Base-by-base conservation (phyloP, 2,797 vertebrate species). In the Melanotaenia trifasciata region DNA sequence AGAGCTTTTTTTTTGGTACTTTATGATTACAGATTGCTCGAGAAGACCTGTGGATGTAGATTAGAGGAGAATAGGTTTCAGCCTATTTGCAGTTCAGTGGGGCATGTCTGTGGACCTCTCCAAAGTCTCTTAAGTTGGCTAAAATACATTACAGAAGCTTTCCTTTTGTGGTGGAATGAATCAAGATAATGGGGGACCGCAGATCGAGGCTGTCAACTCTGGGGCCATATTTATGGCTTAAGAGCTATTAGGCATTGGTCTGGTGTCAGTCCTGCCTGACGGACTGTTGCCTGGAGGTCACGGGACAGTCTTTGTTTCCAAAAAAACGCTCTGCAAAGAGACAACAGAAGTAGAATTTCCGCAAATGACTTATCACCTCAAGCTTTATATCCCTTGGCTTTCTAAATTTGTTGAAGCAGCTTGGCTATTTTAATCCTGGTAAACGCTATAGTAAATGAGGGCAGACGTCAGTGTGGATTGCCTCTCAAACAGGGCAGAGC, bases 201-300 rank as follows among this genome's bases (percentile, higher is more conserved):
- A 90, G 84, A 89, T 89, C 70, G 72, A 76, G 78, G 67, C 87
- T 87, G 92, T 90, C 89, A 85, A 83, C 75, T 88, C 82, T 20
- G 51, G 60, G 59, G 86, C 83, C 79, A 70, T 92, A 87, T 92
- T 92, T 90, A 92, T 86, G 79, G 87, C 86, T 85, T 84, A 70
- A 81, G 80, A 84, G 81, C 87, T 84, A 88, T 92, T 90, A 90
- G 78, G 83, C 86, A 87, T 92, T 88, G 90, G 89, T 89, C 85
- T 89, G 88, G 76, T 93, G 87, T 91, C 91, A 90, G 76, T 84
- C 69, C 74, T 70, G 76, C 61, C 77, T 92, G 89, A 92, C 85
- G 85, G 83, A 90, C 83, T 88, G 87, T 87, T 76, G 82, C 81
- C 89, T 80, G 68, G 26, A 60, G 84, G 91, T 92, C 87, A 80